phyloP scores from a whole-genome alignment of 2,113 vertebrate species.

The Microtus montanus region DNA sequence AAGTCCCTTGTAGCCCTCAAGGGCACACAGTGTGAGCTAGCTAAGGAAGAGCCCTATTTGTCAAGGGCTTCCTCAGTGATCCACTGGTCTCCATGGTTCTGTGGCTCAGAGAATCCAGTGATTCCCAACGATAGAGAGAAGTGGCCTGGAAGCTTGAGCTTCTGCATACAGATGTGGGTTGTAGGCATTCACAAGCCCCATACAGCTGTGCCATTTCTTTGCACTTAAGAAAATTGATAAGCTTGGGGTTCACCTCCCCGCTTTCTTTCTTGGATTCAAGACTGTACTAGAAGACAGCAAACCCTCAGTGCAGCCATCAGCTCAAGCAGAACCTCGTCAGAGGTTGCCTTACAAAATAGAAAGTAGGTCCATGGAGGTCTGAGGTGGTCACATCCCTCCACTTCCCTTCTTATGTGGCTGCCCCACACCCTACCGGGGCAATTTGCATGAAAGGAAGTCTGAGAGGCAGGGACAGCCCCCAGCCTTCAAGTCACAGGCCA shows the following conservation, averaged over 20 bases:
- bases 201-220: not conserved
- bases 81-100: not conserved
- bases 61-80: not conserved
- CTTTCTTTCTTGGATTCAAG: not conserved
- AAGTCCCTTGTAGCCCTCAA: not conserved
- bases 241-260: accelerated
- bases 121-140: not conserved
- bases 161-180: accelerated
- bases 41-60: not conserved
- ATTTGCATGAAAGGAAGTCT: conserved; percentile 87
- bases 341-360: conserved; percentile 24
- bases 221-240: not conserved
- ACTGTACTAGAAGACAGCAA: not conserved
- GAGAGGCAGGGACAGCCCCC: conserved; percentile 84
- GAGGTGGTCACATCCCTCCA: not conserved
- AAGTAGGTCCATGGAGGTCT: conserved; percentile 69
- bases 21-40: no score
- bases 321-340: not conserved
- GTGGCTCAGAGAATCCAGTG: not conserved
- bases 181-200: not conserved
- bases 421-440: not conserved
- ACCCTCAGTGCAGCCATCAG: accelerated
- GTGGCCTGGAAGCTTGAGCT: not conserved
- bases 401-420: conserved; percentile 15
- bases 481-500: conserved; percentile 82